A percentile compares a stretch with the other conserved stretches of the same genome.
phyloP scores from a whole-genome alignment of 2,888 invertebrate species.

The Sesia apiformis region DNA sequence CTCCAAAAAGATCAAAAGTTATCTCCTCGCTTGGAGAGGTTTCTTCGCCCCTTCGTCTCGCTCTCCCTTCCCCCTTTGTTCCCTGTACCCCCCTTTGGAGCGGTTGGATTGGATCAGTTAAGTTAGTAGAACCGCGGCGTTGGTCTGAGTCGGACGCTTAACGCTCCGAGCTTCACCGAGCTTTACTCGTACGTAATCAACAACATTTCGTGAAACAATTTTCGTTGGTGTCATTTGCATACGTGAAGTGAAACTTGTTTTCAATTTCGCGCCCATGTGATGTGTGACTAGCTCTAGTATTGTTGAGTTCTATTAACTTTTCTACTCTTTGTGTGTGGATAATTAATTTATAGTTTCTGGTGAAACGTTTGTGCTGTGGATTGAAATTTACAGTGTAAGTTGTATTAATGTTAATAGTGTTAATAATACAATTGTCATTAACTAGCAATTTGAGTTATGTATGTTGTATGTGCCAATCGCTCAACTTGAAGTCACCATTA shows the following conservation, averaged over 20 bases:
- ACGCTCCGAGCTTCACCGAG: slow-evolving; percentile 14
- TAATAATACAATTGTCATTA: too few species aligned
- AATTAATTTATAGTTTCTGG: slow-evolving; percentile 26
- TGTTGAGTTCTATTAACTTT: slow-evolving; percentile 14
- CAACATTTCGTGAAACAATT: slow-evolving; percentile 45
- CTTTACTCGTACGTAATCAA: slow-evolving; percentile 26
- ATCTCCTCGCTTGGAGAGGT: slow-evolving; percentile 59
- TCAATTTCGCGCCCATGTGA: slow-evolving; percentile 42
- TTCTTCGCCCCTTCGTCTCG: slow-evolving; percentile 31
- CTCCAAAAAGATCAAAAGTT: slow-evolving; percentile 73
- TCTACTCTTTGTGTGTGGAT: slow-evolving; percentile 24
- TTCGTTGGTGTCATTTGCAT: slow-evolving; percentile 56
- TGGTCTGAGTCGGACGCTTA: slow-evolving; percentile 35
- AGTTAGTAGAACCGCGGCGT: slow-evolving; percentile 52
- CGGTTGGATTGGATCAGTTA: slow-evolving; percentile 12
- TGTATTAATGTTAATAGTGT: too few species aligned
- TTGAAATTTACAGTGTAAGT: slow-evolving; percentile 37
- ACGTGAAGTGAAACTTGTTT: slow-evolving; percentile 61
- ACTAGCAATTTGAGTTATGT: too few species aligned
- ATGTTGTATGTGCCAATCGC: too few species aligned
- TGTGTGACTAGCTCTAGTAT: slow-evolving; percentile 28
- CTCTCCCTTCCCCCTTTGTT: slow-evolving; percentile 38
- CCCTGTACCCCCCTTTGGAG: slow-evolving; percentile 30
- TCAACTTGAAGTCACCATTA: not conserved
- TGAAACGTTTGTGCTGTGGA: slow-evolving; percentile 31